Base-by-base conservation (phyloP, 2,113 vertebrate genomes). In the Urocynchramus pylzowi region DNA sequence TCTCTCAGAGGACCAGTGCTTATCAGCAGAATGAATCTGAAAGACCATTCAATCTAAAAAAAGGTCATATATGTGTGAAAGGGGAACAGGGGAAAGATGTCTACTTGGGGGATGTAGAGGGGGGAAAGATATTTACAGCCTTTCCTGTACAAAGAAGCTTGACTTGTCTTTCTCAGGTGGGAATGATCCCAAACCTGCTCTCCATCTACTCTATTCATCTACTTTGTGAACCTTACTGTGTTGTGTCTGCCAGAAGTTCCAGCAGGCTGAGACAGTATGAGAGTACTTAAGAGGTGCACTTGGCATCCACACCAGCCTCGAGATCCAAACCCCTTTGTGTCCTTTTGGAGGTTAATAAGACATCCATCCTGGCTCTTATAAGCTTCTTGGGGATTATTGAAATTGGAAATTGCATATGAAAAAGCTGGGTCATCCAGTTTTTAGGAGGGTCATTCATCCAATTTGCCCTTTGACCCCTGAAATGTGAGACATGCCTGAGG, bases 401-500 rank as follows among this genome's bases (percentile, higher is more conserved):
- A 97, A 97, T 81, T 92, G 76, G 77, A 97, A 91, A 95, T 16
- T 90, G 95, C 68, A 89, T 69, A 96, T 84, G 84, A 97, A 96
- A 97, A 98, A 83, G 67, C 64, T 63, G 92, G 81, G 90, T 97
- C 90, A 94, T 90, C 95, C 91, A 87, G 96, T 97, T 90, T 94
- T 92, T 97, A 96, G 96, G 94, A 97, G 80, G 69, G 73, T 96
- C 70, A 60, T 86, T 93, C 80, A 97, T 88, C 94, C 87, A 91
- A 79, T 96, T 84, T 97, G 95, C 94, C 92, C 91, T 97, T 94
- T 16, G 5, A 95, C 95, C 54, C 86, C 49, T 95, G 89, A 98
- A 98, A 97, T 89, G 73, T 90, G 94, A 98, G 97, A 88, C 53
- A 94, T 85, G 96, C 92, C 94, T 83, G 83, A 95, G 70, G 79